phyloP scores from a whole-genome alignment of 2,797 vertebrate genomes.

The Kryptopterus vitreolus region DNA sequence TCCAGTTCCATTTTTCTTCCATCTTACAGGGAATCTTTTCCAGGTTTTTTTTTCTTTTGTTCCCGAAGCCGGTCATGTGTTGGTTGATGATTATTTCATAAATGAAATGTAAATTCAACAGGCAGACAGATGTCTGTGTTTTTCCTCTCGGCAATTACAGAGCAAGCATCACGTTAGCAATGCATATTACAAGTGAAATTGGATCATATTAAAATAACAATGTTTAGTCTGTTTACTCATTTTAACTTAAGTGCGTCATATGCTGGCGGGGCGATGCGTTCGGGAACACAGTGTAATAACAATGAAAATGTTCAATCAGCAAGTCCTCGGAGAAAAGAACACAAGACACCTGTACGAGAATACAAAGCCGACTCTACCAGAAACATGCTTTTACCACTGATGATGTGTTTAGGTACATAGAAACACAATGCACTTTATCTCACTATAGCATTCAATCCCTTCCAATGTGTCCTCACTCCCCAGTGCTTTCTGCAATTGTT shows the following conservation, averaged over 20 bases:
- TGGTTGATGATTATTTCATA: background rate
- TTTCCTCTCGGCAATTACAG: slow-evolving; percentile 19
- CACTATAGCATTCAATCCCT: background rate
- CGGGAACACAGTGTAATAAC: slow-evolving; percentile 7
- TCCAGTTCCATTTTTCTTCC: background rate
- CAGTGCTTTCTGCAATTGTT: background rate
- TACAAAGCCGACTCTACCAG: background rate
- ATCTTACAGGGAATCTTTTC: background rate
- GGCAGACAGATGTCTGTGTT: slow-evolving; percentile 38
- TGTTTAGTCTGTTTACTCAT: slow-evolving; percentile 21
- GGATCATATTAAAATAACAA: background rate
- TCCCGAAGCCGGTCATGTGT: background rate
- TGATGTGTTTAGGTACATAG: background rate
- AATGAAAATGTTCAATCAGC: background rate
- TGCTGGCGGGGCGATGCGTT: background rate
- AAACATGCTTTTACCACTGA: slow-evolving; percentile 3
- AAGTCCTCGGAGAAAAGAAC: background rate
- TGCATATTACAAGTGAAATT: slow-evolving; percentile 43
- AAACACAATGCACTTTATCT: background rate
- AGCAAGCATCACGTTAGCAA: slow-evolving; percentile 1
- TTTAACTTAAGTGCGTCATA: slow-evolving; percentile 14
- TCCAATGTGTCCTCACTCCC: background rate
- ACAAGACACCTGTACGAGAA: background rate
- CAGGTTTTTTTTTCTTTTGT: background rate
- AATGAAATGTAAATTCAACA: slow-evolving; percentile 30